Percentiles rank a stretch among this genome's conserved stretches.
phyloP scores from a whole-genome alignment of 2,888 invertebrate genomes.

The Nomada lathburiana region DNA sequence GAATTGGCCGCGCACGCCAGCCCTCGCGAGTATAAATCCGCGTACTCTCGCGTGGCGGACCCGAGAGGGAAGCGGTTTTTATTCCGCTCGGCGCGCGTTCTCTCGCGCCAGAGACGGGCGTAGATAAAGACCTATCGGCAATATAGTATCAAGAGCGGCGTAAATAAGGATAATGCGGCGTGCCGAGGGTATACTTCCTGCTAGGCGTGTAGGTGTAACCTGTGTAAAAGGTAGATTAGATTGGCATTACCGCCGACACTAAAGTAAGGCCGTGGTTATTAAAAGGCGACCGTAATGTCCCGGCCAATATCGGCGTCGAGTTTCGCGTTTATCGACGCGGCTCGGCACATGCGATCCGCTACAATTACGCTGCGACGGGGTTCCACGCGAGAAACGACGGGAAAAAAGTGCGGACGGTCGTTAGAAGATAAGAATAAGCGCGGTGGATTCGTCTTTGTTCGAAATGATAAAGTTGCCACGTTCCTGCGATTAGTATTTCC shows the following conservation, averaged over 20 bases:
- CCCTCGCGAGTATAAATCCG: slow-evolving; percentile 58
- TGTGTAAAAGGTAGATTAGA: slow-evolving; percentile 68
- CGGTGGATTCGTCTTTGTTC: background rate
- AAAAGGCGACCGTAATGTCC: slow-evolving; percentile 53
- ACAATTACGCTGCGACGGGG: slow-evolving; percentile 27
- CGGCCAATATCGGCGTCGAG: slow-evolving; percentile 32
- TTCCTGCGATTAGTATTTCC: no score
- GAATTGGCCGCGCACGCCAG: slow-evolving; percentile 60
- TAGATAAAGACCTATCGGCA: slow-evolving; percentile 71
- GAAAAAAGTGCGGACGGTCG: background rate
- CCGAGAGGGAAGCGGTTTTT: slow-evolving; percentile 39
- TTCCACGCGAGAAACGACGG: background rate
- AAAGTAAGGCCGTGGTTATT: slow-evolving; percentile 47
- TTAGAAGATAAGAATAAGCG: background rate
- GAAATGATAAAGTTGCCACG: no score
- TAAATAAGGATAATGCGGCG: slow-evolving; percentile 71
- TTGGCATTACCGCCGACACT: slow-evolving; percentile 59
- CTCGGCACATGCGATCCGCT: slow-evolving; percentile 26
- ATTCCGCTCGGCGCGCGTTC: slow-evolving; percentile 39
- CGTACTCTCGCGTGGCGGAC: slow-evolving; percentile 15
- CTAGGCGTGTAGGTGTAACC: slow-evolving; percentile 65
- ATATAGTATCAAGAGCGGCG: slow-evolving; percentile 68
- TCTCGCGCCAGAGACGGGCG: slow-evolving; percentile 37
- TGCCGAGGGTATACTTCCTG: slow-evolving; percentile 61
- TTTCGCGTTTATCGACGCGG: slow-evolving; percentile 33